Percentiles rank a stretch among this genome's conserved stretches.
Conservation (phyloP, 2,113 vertebrate species). For the Grammomys dolichurus region DNA sequence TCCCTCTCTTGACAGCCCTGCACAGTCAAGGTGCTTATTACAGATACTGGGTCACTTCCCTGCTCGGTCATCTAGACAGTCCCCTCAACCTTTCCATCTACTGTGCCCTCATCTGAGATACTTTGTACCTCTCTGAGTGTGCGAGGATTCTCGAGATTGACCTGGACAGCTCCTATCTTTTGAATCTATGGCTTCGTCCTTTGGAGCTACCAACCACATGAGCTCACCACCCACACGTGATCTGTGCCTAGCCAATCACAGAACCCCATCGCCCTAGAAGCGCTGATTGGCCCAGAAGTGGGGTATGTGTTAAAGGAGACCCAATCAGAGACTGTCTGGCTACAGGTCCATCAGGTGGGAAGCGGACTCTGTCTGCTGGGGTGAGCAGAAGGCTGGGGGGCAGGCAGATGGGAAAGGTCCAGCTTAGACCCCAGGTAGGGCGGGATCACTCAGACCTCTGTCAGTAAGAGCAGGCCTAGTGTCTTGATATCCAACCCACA, state of each 20-base stretch:
- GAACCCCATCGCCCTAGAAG: background rate
- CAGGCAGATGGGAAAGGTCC: background rate
- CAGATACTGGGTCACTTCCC: background rate
- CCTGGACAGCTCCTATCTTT: rapidly evolving
- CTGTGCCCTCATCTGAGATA: background rate
- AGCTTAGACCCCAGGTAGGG: background rate
- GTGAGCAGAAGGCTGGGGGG: background rate
- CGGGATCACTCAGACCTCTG: background rate
- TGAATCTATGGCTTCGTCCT: background rate
- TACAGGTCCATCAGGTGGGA: background rate
- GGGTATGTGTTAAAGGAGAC: background rate
- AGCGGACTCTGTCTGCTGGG: background rate
- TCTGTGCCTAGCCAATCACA: background rate
- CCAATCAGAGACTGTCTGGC: background rate
- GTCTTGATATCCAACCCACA: background rate
- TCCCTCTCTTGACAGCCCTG: background rate
- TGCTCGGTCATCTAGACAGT: background rate
- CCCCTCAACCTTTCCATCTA: background rate
- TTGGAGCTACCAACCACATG: background rate
- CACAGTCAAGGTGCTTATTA: background rate
- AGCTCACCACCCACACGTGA: background rate
- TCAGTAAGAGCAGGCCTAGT: background rate
- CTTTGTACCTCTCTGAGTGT: background rate
- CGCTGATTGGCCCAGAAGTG: background rate
- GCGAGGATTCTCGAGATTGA: background rate